Evolutionary conservation across 2,888 invertebrate species (phyloP).

Genomic region (Nymphalis polychloros): DNA sequence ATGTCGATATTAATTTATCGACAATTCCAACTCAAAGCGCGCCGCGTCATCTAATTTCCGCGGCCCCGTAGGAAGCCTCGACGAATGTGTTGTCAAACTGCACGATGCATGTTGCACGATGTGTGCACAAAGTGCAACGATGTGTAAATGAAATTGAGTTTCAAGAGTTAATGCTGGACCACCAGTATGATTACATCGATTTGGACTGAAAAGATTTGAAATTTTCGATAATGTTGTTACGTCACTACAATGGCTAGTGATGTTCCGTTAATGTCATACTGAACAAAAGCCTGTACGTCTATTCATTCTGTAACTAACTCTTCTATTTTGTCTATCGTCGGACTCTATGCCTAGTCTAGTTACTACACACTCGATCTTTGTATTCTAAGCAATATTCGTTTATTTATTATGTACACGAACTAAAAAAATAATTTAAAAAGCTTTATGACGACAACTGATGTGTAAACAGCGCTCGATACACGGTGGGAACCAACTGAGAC

Average conservation of each 20-base stretch:
- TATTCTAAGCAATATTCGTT: too few relatives aligned
- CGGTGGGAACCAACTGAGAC: too few relatives aligned
- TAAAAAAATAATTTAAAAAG: too few relatives aligned
- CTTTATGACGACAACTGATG: too few relatives aligned
- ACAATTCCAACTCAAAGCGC: slow-evolving; percentile 38
- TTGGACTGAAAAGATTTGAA: neutral
- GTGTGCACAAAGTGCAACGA: slow-evolving; percentile 31
- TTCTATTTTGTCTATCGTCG: too few relatives aligned
- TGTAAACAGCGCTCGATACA: too few relatives aligned
- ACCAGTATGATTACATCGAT: neutral
- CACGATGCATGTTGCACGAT: slow-evolving; percentile 29
- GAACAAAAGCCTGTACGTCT: too few relatives aligned
- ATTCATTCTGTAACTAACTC: too few relatives aligned
- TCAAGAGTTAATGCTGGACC: slow-evolving; percentile 23
- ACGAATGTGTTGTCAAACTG: slow-evolving; percentile 56
- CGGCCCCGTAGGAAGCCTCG: slow-evolving; percentile 48
- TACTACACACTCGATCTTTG: too few relatives aligned
- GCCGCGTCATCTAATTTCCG: slow-evolving; percentile 66
- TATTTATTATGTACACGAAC: too few relatives aligned
- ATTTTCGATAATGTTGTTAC: neutral
- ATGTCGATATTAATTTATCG: slow-evolving; percentile 30
- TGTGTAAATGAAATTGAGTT: slow-evolving; percentile 38
- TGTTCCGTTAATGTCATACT: too few relatives aligned
- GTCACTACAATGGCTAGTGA: neutral
- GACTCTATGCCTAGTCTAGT: too few relatives aligned